Conservation (phyloP, 2,113 vertebrate species). For the Oryzias javanicus region DNA sequence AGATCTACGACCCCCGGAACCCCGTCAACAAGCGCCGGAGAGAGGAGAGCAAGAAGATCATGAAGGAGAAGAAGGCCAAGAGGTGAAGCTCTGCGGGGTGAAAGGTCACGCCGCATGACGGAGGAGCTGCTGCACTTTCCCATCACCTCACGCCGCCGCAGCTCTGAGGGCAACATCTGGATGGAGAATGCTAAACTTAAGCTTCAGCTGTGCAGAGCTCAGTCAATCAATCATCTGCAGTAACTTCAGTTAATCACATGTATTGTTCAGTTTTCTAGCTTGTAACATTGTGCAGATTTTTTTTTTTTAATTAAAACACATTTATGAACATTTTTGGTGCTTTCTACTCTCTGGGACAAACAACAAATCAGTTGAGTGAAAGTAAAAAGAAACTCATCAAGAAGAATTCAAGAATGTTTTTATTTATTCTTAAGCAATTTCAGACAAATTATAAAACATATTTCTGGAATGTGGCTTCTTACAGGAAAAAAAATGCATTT, state of each 20-base stretch:
- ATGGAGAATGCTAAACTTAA: conserved; percentile 30
- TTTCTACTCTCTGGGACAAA: no score
- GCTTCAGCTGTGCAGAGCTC: conserved; percentile 12
- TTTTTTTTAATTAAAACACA: conserved; percentile 30
- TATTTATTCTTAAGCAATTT: no score
- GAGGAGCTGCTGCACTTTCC: conserved; percentile 11
- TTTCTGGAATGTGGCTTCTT: no score
- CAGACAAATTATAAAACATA: no score
- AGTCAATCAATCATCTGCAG: background rate
- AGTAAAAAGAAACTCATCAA: no score
- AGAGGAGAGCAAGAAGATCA: conserved; percentile 96
- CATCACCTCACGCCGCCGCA: conserved; percentile 23
- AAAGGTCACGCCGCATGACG: conserved; percentile 10
- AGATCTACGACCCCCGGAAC: conserved; percentile 97
- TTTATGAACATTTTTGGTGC: conserved; percentile 3
- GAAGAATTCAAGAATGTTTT: no score
- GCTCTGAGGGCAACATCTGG: conserved; percentile 42
- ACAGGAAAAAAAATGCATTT: no score
- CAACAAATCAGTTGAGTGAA: no score
- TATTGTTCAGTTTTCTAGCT: conserved; percentile 4
- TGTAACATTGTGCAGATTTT: background rate
- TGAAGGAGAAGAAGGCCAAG: conserved; percentile 95
- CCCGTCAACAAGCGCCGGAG: conserved; percentile 94
- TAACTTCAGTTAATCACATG: background rate
- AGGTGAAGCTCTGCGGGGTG: conserved; percentile 63